Evolutionary conservation across 2,888 invertebrate genomes (phyloP), one percentile per base, ranked within the genome.

Genomic region (Drosophila mimetica): DNA sequence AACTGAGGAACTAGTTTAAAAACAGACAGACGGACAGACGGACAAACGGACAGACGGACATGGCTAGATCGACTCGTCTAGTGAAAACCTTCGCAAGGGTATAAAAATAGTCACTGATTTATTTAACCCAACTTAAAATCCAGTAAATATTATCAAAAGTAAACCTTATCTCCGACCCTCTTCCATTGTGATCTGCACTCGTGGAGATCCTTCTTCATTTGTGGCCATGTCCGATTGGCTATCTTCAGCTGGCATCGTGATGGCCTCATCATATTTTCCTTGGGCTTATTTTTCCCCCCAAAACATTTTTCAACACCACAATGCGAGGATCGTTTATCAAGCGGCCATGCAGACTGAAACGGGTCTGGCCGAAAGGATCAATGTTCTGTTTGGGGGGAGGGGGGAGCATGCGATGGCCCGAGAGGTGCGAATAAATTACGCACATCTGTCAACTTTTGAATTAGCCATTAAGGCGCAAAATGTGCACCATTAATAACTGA

Each of bases 401-500:
- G 50, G 30, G 42, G 37, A 41, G n/a, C 32, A 18, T 32, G 42
- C 50, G 32, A 59, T 59, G 55, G 11, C 70, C 65, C 55, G 75
- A 75, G 78, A 85, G 84, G 84, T 77, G 83, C 81, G 79, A 86
- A 90, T 90, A 90, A 91, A 90, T 91, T 90, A 90, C 90, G 90
- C 90, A 90, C 90, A 90, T 91, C 90, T 90, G 91, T 91, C 91
- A 91, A 89, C 90, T 90, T 89, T 90, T 91, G 91, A 91, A 91
- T 91, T 91, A 89, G 89, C 91, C 91, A 91, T 91, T 91, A 91
- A 91, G 89, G 89, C 90, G 86, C 89, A 90, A 90, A 91, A 90
- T 90, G 91, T 89, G 91, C 90, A 89, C 90, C 91, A 91, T 91
- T 91, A 91, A 91, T 91, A 91, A 90, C 91, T 91, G 91, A 90